phyloP scores from a whole-genome alignment of 2,888 invertebrate genomes.

The Calameuta filiformis region DNA sequence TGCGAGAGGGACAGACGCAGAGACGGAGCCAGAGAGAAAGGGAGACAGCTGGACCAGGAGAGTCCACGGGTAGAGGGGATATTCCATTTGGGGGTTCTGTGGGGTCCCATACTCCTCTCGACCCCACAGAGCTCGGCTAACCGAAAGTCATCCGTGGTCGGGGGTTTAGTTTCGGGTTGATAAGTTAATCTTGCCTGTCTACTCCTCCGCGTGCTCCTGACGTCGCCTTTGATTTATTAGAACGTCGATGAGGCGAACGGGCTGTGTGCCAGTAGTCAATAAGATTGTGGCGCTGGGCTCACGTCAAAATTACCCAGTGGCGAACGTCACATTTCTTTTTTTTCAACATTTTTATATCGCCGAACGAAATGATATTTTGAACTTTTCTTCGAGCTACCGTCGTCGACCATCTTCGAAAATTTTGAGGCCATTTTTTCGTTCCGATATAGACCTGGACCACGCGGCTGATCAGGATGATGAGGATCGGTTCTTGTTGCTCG shows the following conservation, averaged over 20 bases:
- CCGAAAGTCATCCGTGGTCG: conserved; percentile 46
- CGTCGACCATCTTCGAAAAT: too few relatives aligned
- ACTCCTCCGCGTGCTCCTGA: conserved; percentile 49
- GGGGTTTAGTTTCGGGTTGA: conserved; percentile 44
- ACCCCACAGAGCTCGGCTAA: conserved; percentile 26
- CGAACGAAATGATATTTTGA: not conserved
- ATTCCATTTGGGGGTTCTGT: conserved; percentile 13
- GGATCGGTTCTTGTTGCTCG: not conserved
- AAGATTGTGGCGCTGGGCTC: not conserved
- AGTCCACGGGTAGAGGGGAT: not conserved
- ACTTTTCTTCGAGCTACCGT: too few relatives aligned
- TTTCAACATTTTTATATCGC: not conserved
- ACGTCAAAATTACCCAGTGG: too few relatives aligned
- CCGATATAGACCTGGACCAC: not conserved
- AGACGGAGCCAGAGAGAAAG: not conserved
- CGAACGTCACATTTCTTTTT: too few relatives aligned
- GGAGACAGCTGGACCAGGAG: not conserved
- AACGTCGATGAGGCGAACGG: conserved; percentile 41
- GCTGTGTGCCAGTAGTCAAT: not conserved
- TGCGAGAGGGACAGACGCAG: not conserved
- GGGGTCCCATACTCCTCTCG: conserved; percentile 12
- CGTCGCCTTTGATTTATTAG: conserved; percentile 52
- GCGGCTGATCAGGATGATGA: not conserved
- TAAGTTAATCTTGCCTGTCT: conserved; percentile 54
- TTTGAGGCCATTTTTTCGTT: too few relatives aligned